Percentiles rank a stretch among this genome's conserved stretches.
Evolutionary conservation across 2,888 invertebrate genomes (phyloP).

Genomic region (Orgyia antiqua): DNA sequence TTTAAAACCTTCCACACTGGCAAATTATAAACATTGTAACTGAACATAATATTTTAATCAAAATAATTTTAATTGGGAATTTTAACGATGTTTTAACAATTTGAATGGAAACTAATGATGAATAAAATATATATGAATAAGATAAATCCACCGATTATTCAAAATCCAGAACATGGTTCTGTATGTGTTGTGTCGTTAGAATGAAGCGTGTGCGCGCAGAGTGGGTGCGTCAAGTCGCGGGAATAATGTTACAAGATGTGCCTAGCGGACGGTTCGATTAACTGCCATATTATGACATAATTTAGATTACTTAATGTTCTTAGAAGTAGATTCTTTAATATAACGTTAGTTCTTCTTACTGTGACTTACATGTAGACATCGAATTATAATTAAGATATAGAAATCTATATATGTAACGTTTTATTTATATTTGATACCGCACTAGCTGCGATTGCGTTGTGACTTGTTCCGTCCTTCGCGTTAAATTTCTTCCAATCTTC

Average conservation of each 20-base stretch:
- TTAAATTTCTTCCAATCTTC: constrained; percentile 38
- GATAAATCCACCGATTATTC: constrained; percentile 70
- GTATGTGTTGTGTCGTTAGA: constrained; percentile 21
- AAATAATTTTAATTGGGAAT: constrained; percentile 3
- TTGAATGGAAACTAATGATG: constrained; percentile 4
- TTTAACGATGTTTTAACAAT: constrained; percentile 2
- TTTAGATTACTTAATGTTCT: constrained; percentile 65
- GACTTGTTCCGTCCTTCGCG: constrained; percentile 37
- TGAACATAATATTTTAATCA: constrained; percentile 4
- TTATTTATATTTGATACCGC: constrained; percentile 46
- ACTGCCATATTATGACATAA: constrained; percentile 78
- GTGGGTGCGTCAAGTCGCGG: constrained; percentile 31
- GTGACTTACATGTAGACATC: constrained; percentile 65
- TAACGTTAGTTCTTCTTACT: constrained; percentile 54
- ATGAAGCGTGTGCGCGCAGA: constrained; percentile 3
- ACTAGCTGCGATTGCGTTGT: constrained; percentile 42
- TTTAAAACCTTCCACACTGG: constrained; percentile 13
- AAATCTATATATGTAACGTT: too few relatives aligned
- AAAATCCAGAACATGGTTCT: constrained; percentile 68
- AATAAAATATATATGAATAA: constrained; percentile 32
- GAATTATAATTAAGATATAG: constrained; percentile 60
- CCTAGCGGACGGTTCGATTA: constrained; percentile 73
- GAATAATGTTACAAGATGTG: constrained; percentile 44
- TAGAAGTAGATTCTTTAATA: constrained; percentile 62
- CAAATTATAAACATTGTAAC: constrained; percentile 6